Evolutionary conservation across 2,113 vertebrate species (phyloP).

Genomic region (Cebidichthys violaceus): DNA sequence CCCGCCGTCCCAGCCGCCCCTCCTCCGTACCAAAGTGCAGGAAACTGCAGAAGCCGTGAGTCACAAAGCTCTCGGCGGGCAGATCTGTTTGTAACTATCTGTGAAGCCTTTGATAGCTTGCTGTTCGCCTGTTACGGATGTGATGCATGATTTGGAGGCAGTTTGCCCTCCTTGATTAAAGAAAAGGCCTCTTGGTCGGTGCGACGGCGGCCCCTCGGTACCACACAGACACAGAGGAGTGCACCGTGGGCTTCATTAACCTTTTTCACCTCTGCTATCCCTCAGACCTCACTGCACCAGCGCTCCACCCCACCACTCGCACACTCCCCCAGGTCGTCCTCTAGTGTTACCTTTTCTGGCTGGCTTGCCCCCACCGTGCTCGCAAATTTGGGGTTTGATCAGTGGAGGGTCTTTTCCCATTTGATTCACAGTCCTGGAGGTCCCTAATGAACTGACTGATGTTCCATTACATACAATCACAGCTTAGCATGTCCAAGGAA

Average conservation of each 20-base stretch:
- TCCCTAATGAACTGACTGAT: slow-evolving; percentile 70
- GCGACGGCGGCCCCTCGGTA: slow-evolving; percentile 57
- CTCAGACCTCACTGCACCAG: slow-evolving; percentile 43
- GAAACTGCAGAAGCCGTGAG: slow-evolving; percentile 80
- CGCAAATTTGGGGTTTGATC: slow-evolving; percentile 67
- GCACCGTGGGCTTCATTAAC: slow-evolving; percentile 75
- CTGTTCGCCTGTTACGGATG: slow-evolving; percentile 77
- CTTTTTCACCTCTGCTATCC: slow-evolving; percentile 77
- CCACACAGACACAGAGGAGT: slow-evolving; percentile 72
- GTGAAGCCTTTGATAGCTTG: slow-evolving; percentile 76
- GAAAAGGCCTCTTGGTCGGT: slow-evolving; percentile 64
- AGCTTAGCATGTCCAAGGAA: slow-evolving; percentile 55
- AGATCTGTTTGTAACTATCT: slow-evolving; percentile 79
- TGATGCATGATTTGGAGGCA: slow-evolving; percentile 81
- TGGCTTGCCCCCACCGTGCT: slow-evolving; percentile 31
- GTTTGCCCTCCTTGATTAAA: slow-evolving; percentile 82
- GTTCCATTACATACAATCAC: slow-evolving; percentile 72
- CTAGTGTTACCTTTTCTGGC: slow-evolving; percentile 52
- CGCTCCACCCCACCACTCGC: slow-evolving; percentile 7
- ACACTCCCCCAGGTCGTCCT: slow-evolving; percentile 52
- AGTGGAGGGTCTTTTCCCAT: slow-evolving; percentile 33
- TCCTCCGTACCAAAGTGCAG: slow-evolving; percentile 64
- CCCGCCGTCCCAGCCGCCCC: slow-evolving; percentile 12
- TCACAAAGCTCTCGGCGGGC: slow-evolving; percentile 70
- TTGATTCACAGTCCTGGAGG: slow-evolving; percentile 69